Evolutionary conservation across 2,797 vertebrate genomes (phyloP).

Genomic region (Pangasius sanitwongsei): DNA sequence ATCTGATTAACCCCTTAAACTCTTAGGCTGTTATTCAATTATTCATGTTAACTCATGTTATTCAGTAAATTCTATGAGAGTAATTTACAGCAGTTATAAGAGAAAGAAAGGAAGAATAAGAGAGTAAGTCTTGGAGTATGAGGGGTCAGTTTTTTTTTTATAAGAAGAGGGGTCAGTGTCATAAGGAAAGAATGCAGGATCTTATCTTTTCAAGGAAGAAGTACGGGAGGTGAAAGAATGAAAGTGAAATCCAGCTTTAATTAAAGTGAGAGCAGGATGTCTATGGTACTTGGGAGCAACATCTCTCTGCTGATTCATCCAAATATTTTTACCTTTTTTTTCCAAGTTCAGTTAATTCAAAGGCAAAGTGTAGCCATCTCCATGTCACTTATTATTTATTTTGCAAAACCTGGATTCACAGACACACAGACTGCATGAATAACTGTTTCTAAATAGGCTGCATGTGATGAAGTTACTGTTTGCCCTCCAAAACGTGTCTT

Average conservation of each 20-base stretch:
- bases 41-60: background rate
- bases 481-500: background rate
- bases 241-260: background rate
- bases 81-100: background rate
- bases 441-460: background rate
- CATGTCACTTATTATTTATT: background rate
- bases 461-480: background rate
- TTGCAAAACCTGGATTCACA: background rate
- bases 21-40: background rate
- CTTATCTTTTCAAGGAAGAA: background rate
- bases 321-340: too few species aligned
- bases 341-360: background rate
- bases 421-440: background rate
- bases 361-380: background rate
- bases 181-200: slow-evolving; percentile 22
- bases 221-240: background rate
- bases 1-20: background rate
- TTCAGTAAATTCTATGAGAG: background rate
- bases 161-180: background rate
- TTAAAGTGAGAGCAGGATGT: background rate
- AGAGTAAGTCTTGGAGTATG: background rate
- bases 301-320: background rate
- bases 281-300: background rate
- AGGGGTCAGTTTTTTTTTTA: background rate
- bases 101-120: background rate